phyloP scores from a whole-genome alignment of 2,888 invertebrate species.

The Cryptocephalus primarius region DNA sequence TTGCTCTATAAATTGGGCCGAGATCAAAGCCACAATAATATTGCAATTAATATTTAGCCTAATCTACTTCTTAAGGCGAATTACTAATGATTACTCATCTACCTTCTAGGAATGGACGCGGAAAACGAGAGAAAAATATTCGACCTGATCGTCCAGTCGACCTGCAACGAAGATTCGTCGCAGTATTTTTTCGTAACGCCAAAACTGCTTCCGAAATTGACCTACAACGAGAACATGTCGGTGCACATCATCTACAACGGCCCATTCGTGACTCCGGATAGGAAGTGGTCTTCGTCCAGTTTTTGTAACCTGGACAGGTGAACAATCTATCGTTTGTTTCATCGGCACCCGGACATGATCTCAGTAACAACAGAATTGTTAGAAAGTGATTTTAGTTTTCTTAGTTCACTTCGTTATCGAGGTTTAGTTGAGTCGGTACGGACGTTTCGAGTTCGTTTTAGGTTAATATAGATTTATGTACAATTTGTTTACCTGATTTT shows the following conservation, averaged over 20 bases:
- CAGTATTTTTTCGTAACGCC: constrained; percentile 91
- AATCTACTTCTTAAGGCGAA: too few species aligned
- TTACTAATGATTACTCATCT: too few species aligned
- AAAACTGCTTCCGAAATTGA: constrained; percentile 71
- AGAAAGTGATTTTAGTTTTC: not conserved
- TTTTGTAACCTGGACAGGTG: constrained; percentile 22
- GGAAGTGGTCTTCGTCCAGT: constrained; percentile 33
- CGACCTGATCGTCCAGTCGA: constrained; percentile 64
- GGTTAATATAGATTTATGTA: too few species aligned
- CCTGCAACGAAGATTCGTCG: constrained; percentile 49
- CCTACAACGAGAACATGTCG: constrained; percentile 55
- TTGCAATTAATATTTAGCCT: too few species aligned
- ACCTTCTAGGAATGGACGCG: constrained; percentile 60
- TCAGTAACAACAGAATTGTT: not conserved
- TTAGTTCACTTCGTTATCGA: not conserved
- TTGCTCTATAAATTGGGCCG: too few species aligned
- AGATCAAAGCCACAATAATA: too few species aligned
- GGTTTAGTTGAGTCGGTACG: not conserved
- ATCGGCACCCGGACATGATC: constrained; percentile 7
- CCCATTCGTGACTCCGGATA: constrained; percentile 32
- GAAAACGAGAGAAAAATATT: constrained; percentile 75
- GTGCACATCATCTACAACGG: constrained; percentile 75
- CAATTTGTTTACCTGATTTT: constrained; percentile 13
- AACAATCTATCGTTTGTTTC: too few species aligned
- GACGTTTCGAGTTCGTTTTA: too few species aligned